Base-by-base conservation (phyloP, 2,113 vertebrate genomes). In the Nothocercus julius region DNA sequence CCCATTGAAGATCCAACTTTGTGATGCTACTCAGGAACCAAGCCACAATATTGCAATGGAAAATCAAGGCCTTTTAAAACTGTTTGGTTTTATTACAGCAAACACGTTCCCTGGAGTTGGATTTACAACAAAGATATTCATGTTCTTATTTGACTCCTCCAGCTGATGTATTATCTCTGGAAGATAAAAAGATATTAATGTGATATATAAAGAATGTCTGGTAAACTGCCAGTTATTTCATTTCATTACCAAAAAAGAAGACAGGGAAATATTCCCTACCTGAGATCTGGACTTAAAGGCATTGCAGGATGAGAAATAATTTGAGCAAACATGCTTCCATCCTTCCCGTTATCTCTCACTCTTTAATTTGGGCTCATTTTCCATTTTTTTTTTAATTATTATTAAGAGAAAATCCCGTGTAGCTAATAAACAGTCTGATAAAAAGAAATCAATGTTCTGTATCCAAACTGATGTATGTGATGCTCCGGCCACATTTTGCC, bases 271-370 rank as follows among this genome's bases (percentile, higher is more conserved):
- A 22, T 40, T 84, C 21, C 30, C 28, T 84, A 69, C 45, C 22
- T 83, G 67, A 64, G 11, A 83, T 62, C 38, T 82, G 62, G 32
- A 92, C 58, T 47, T 90, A 77, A 95, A 95, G 86, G 51, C 20
- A 72, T 90, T 91, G 85, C 36, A 47, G 27, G 17, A 89, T 63
- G 73, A 86, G 58, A 94, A 93, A 90, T 53, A 90, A 92, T 38
- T 75, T 63, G 53, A 79, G 62, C 38, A 96, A 90, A 95, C 79
- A 92, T 86, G 64, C 34, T 93, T 85, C 11, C 79, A 92, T 86
- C 69, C 34, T 93, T 85, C 11, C 42, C 38, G 68, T 79, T 82
- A 78, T 88, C 67, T 94, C 73, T 88, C 53, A 70, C 17, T 30
- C 66, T 53, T 97, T 32, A 28, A 61, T 96, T 61, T 36, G 78